Conservation (phyloP, 2,888 invertebrate species). For the Antheraea yamamai region DNA sequence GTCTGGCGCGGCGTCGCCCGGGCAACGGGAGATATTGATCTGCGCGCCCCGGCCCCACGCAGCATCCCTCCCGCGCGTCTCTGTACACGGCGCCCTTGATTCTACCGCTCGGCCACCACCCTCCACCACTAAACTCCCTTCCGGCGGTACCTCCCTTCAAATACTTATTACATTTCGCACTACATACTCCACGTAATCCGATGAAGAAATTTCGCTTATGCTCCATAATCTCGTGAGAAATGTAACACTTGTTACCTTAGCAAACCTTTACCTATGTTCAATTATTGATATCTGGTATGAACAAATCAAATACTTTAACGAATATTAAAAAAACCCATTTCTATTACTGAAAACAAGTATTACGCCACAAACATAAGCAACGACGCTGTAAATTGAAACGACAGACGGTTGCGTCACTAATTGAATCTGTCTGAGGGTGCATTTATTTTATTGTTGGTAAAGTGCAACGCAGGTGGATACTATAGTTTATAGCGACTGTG, state of each 20-base stretch:
- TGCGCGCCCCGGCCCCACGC: slow-evolving; percentile 67
- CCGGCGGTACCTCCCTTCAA: slow-evolving; percentile 53
- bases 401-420: slow-evolving; percentile 38
- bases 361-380: slow-evolving; percentile 10
- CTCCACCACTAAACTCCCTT: slow-evolving; percentile 33
- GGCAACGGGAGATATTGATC: slow-evolving; percentile 81
- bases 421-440: slow-evolving; percentile 38
- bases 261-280: not conserved
- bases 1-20: slow-evolving; percentile 84
- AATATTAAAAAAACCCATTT: not conserved
- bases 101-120: slow-evolving; percentile 61
- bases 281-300: not conserved
- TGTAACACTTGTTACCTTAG: slow-evolving; percentile 24
- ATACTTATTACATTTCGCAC: slow-evolving; percentile 80
- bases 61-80: slow-evolving; percentile 76
- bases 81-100: slow-evolving; percentile 59
- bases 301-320: not conserved
- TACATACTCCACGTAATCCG: slow-evolving; percentile 75
- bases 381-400: slow-evolving; percentile 30
- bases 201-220: slow-evolving; percentile 73
- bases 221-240: slow-evolving; percentile 40
- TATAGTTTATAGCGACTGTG: slow-evolving; percentile 26
- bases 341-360: not conserved
- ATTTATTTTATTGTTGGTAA: slow-evolving; percentile 19
- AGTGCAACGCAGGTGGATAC: slow-evolving; percentile 21